Base-by-base conservation (phyloP, 2,113 vertebrate species). In the Ageneiosus marmoratus region DNA sequence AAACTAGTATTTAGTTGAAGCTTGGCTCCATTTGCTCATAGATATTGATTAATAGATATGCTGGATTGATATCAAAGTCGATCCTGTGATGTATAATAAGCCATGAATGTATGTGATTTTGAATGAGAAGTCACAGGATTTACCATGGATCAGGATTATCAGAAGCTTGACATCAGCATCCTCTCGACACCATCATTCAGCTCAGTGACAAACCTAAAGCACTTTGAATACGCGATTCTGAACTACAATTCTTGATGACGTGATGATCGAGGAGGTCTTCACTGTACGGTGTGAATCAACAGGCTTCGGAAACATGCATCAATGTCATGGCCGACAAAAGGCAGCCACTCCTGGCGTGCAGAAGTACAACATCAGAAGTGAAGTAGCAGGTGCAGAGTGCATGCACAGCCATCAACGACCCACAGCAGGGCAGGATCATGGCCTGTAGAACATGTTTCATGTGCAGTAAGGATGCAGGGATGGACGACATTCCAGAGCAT, bases 271-370 rank as follows among this genome's bases (percentile, higher is more conserved):
- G 37, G 65, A 76, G 44, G 62, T 18, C 34, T 2, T 79, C 44
- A 13, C 77, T 58, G 79, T 27, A 70, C 10, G 51, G 65, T 34
- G 34, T 6, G 87, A 87, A 88, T 85, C 87, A 88, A 88, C 87
- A 88, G 85, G 87, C 87, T 86, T 60, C 11, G 72, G 83, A 67
- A 85, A 83, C 83, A 83, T 83, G 83, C 82, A 86, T 86, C 87
- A 86, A 83, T 81, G 85, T 88, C 87, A 87, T 86, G 85, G 84
- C 85, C 81, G 85, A 85, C 85, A 85, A 87, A 85, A 86, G 81
- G 58, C 83, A 85, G 83, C 87, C 87, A 86, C 87, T 88, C 85
- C 87, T 83, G 87, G 73, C 69, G 79, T 72, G 77, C 76, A 55
- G 70, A 50, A 84, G 80, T 51, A 77, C 62, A 78, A 78, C 80